Evolutionary conservation across 1,140 invertebrate species (phyloP), one percentile per base, ranked within the genome.

Genomic region (Drosophila baimaii): DNA sequence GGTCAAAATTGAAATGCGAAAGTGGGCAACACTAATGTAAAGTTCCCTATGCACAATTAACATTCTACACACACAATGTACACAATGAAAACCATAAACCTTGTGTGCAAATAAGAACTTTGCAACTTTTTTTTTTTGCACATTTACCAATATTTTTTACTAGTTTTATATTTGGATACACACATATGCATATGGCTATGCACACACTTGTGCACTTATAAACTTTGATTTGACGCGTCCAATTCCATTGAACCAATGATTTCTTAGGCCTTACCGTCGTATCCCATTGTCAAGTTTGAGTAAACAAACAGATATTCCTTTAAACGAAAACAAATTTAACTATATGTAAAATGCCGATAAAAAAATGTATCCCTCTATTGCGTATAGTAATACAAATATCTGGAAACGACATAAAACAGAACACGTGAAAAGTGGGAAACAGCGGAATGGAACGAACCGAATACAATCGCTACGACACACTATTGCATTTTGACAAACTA

Each of bases 381-480:
- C 82, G 73, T 86, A 77, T 86, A 65, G 85, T 59, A 77, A 72
- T 64, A 64, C 61, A 79, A 65, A 79, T 77, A 84, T 61, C 56
- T 59, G 25, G 71, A 83, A 83, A 84, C 81, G 81, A 84, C 65
- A 80, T 84, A 84, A 83, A 80, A 83, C 52, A 83, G 80, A 84
- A 79, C 80, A 83, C 77, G 79, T 82, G 79, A 77, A 83, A 80
- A 75, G 21, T 47, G 37, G 9, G 66, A 27, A 68, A 78, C 23
- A 25, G 5, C 43, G 75, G 68, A 84, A 46, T 76, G 70, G 73
- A 83, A 82, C 79, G 51, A 47, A 25, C 35, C n/a, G 27, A 33
- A 15, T 27, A 54, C 68, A 61, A 12, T 6, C 47, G 37, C 7
- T 13, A n/a, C 0, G 52, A 3, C 47, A 31, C 63, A 69, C 5